Evolutionary conservation across 2,888 invertebrate genomes (phyloP).

Genomic region (Rhamnusium bicolor): DNA sequence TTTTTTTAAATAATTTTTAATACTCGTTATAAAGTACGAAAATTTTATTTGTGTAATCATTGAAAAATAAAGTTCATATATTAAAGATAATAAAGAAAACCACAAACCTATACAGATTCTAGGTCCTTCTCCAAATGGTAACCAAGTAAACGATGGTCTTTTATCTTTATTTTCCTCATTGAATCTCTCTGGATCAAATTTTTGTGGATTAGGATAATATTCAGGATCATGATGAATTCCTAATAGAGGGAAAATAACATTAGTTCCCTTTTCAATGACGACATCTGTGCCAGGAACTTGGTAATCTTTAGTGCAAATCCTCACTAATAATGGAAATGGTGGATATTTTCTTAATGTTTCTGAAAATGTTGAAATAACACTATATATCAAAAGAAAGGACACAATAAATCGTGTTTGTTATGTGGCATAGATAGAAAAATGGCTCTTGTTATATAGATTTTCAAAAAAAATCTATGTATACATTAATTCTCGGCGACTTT

Average conservation of each 20-base stretch:
- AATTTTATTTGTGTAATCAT: no score
- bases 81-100: no score
- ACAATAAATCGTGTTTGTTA: no score
- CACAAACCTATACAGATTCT: conserved; percentile 53
- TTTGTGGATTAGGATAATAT: conserved; percentile 60
- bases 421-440: no score
- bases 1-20: no score
- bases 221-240: conserved; percentile 63
- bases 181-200: conserved; percentile 49
- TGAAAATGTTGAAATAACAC: conserved; percentile 45
- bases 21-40: no score
- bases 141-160: conserved; percentile 33
- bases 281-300: conserved; percentile 59
- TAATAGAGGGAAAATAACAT: conserved; percentile 54
- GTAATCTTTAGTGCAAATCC: conserved; percentile 56
- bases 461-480: no score
- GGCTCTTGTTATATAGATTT: no score
- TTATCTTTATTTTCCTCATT: conserved; percentile 49
- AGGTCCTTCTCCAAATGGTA: conserved; percentile 51
- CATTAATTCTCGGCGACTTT: no score
- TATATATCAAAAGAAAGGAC: background rate
- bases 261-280: conserved; percentile 61
- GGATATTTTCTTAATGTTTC: conserved; percentile 67
- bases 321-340: conserved; percentile 50
- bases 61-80: no score